Conservation (phyloP, 1,140 invertebrate genomes). For the Drosophila sproati region DNA sequence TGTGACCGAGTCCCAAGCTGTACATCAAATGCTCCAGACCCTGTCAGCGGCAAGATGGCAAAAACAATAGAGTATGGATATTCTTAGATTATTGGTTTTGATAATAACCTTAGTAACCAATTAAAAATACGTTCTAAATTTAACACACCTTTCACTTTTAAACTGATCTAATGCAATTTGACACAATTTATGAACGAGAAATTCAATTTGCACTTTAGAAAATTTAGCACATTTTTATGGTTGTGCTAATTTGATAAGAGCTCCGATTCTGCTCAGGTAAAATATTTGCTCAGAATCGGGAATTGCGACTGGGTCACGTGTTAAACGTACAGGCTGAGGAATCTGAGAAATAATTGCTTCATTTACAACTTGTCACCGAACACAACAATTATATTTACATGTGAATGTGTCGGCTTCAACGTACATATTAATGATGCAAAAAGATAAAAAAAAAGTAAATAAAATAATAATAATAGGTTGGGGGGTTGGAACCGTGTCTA, state of each 20-base stretch:
- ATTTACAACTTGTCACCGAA: constrained; percentile 68
- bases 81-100: too few relatives aligned
- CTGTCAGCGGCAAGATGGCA: constrained; percentile 68
- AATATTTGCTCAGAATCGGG: constrained; percentile 13
- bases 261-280: not conserved
- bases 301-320: constrained; percentile 41
- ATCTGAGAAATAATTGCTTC: constrained; percentile 71
- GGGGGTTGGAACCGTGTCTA: constrained; percentile 26
- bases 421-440: constrained; percentile 43
- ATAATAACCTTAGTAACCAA: too few relatives aligned
- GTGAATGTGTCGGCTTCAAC: constrained; percentile 7
- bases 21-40: constrained; percentile 88
- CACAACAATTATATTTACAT: constrained; percentile 70
- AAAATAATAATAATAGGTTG: constrained; percentile 8
- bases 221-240: constrained; percentile 18
- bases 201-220: constrained; percentile 21
- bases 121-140: not conserved
- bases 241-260: constrained; percentile 13
- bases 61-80: too few relatives aligned
- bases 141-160: not conserved
- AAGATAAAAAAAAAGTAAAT: not conserved
- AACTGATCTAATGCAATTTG: not conserved
- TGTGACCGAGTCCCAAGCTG: constrained; percentile 86
- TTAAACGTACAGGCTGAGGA: constrained; percentile 22
- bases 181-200: not conserved